Conservation (phyloP, 1,140 invertebrate genomes). For the Maniola jurtina region DNA sequence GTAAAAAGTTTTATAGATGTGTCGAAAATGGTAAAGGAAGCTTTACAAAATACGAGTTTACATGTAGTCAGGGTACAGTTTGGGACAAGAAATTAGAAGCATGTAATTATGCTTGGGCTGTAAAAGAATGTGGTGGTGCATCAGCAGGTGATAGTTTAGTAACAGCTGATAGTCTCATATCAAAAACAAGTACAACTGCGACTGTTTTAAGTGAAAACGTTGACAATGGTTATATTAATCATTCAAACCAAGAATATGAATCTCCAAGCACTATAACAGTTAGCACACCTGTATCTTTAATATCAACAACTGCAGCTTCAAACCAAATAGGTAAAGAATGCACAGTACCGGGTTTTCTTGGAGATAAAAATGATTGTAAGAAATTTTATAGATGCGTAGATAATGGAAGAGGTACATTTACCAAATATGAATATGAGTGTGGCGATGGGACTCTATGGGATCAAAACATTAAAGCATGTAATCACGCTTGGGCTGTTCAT, state of each 20-base stretch:
- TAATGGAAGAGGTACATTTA: slow-evolving; percentile 79
- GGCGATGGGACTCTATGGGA: slow-evolving; percentile 84
- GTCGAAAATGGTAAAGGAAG: slow-evolving; percentile 80
- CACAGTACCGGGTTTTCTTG: slow-evolving; percentile 76
- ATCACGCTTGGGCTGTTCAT: slow-evolving; percentile 78
- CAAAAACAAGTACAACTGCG: slow-evolving; percentile 26
- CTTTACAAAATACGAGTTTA: slow-evolving; percentile 81
- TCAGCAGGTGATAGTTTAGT: slow-evolving; percentile 16
- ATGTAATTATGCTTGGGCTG: slow-evolving; percentile 82
- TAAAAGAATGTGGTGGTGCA: slow-evolving; percentile 64
- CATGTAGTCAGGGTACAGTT: slow-evolving; percentile 83
- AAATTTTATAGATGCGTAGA: slow-evolving; percentile 85
- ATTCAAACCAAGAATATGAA: slow-evolving; percentile 22
- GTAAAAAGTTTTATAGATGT: slow-evolving; percentile 85
- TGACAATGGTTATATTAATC: slow-evolving; percentile 30
- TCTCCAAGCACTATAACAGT: slow-evolving; percentile 16
- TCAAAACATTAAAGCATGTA: slow-evolving; percentile 79
- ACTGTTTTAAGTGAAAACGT: slow-evolving; percentile 21
- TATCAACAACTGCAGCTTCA: slow-evolving; percentile 23
- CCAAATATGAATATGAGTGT: slow-evolving; percentile 81
- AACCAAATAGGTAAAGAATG: slow-evolving; percentile 34
- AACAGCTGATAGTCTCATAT: slow-evolving; percentile 2
- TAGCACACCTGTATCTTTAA: slow-evolving; percentile 27
- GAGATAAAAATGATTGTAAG: slow-evolving; percentile 65
- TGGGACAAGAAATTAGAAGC: slow-evolving; percentile 81